These are phyloP conservation scores for Nysson spinosus DNA, from an alignment of 2,888 invertebrate genomes.

Conservation along the genomic window DNA sequence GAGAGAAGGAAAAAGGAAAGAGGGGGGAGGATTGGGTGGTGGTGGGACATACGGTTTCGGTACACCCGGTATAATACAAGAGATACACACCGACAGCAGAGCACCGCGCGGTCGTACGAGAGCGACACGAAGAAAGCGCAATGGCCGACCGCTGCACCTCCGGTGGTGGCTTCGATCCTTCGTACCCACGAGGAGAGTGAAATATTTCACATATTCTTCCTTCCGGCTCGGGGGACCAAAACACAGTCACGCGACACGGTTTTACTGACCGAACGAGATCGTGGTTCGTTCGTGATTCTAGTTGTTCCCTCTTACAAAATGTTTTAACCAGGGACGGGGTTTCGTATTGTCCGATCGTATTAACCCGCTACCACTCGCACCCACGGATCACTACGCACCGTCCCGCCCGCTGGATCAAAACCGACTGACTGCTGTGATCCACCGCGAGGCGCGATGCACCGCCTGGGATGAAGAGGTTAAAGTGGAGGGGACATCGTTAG, in stretches of 20 bases:
- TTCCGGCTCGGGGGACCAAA: constrained; percentile 1
- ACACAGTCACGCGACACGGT: constrained; percentile 1
- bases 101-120: constrained; percentile 47
- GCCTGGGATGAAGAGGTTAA: constrained; percentile 37
- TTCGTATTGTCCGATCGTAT: constrained; percentile 44
- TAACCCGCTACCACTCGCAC: constrained; percentile 47
- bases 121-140: constrained; percentile 62
- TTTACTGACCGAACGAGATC: neutral
- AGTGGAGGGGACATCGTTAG: constrained; percentile 25
- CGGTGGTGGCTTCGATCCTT: constrained; percentile 51
- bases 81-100: constrained; percentile 48
- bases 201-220: constrained; percentile 19
- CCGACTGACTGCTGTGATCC: constrained; percentile 60
- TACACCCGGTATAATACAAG: constrained; percentile 39
- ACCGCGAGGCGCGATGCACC: constrained; percentile 33
- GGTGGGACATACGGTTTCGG: constrained; percentile 11
- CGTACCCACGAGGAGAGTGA: constrained; percentile 45
- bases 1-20: neutral
- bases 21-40: neutral
- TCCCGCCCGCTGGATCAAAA: constrained; percentile 55
- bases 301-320: constrained; percentile 20
- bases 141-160: constrained; percentile 66
- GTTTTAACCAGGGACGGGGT: constrained; percentile 28
- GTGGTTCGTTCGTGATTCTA: constrained; percentile 1
- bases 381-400: constrained; percentile 38